Conservation (phyloP, 2,888 invertebrate genomes). For the Drosophila robusta region DNA sequence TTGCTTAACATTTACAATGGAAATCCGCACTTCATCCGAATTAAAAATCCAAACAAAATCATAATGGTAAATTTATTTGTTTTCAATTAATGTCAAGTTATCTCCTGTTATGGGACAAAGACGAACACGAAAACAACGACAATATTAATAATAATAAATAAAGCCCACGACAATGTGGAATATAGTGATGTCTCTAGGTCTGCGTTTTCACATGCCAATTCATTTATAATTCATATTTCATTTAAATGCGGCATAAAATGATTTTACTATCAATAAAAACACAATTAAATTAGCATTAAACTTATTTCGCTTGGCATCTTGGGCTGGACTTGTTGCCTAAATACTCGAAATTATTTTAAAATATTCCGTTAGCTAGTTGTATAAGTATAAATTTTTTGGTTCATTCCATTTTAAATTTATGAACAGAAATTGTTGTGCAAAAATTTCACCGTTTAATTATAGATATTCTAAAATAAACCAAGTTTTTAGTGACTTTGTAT, state of each 20-base stretch:
- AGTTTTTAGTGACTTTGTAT: neutral
- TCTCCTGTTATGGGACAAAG: neutral
- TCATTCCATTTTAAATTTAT: slow-evolving; percentile 13
- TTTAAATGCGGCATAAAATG: slow-evolving; percentile 71
- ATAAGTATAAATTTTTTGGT: slow-evolving; percentile 8
- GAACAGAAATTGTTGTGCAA: slow-evolving; percentile 21
- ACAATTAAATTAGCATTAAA: slow-evolving; percentile 83
- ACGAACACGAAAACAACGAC: slow-evolving; percentile 1
- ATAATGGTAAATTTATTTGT: neutral
- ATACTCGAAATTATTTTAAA: slow-evolving; percentile 41
- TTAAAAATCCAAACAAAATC: no score
- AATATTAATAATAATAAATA: slow-evolving; percentile 18
- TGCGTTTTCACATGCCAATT: slow-evolving; percentile 43
- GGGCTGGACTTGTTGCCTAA: slow-evolving; percentile 30
- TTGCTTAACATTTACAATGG: no score
- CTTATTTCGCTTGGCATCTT: slow-evolving; percentile 43
- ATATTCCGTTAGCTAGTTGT: slow-evolving; percentile 47
- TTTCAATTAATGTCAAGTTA: neutral
- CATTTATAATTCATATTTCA: slow-evolving; percentile 64
- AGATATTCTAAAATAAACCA: neutral
- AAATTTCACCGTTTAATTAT: slow-evolving; percentile 1
- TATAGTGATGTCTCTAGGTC: slow-evolving; percentile 24
- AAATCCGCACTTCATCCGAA: no score
- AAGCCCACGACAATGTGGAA: slow-evolving; percentile 26
- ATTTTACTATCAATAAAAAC: slow-evolving; percentile 84